phyloP scores from a whole-genome alignment of 2,113 vertebrate genomes.

The Pyrgilauda ruficollis region DNA sequence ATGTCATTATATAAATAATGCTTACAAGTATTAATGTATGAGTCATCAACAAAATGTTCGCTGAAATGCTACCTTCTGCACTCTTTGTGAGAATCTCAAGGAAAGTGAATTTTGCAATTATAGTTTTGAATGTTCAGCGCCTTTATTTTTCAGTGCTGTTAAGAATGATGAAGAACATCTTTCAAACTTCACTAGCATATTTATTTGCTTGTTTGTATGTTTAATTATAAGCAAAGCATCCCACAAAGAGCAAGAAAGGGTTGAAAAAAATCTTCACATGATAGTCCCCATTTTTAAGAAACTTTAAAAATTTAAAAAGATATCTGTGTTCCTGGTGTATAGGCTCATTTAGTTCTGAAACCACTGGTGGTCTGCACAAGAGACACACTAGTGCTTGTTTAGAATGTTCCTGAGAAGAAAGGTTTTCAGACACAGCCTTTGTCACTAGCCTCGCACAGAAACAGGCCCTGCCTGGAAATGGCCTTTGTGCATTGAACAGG shows the following conservation, averaged over 20 bases:
- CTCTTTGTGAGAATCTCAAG: neutral
- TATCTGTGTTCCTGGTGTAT: neutral
- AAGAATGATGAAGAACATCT: neutral
- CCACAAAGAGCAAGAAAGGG: neutral
- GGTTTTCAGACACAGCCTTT: neutral
- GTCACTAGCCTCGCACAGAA: accelerated
- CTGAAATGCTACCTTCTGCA: neutral
- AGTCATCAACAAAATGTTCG: neutral
- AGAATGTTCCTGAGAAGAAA: neutral
- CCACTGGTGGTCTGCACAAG: neutral
- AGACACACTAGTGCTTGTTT: neutral
- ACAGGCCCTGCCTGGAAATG: neutral
- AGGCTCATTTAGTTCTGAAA: neutral
- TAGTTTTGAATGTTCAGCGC: neutral
- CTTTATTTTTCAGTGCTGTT: neutral
- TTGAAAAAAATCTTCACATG: neutral
- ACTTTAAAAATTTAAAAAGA: neutral
- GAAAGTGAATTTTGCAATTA: neutral
- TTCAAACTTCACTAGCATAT: neutral
- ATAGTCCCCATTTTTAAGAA: neutral
- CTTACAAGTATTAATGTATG: neutral
- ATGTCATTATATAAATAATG: neutral
- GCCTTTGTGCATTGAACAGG: neutral
- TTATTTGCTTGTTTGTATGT: neutral
- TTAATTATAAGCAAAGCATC: neutral